Evolutionary conservation across 2,888 invertebrate species (phyloP).

Genomic region (Clusia tigrina): DNA sequence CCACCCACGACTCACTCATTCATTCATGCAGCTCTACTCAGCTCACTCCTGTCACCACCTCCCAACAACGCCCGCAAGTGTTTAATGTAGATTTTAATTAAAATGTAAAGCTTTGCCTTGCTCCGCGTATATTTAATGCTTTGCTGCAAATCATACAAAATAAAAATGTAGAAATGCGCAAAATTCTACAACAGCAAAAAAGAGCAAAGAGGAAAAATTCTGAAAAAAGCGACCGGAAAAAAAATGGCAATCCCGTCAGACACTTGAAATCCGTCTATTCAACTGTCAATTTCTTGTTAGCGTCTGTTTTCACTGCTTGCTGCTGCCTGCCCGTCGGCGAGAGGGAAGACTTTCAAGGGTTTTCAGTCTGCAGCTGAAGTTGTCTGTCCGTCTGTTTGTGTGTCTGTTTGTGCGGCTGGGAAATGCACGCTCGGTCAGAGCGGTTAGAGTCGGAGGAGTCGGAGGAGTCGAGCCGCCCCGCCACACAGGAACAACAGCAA

Average conservation of each 20-base stretch:
- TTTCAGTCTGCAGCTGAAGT: constrained; percentile 11
- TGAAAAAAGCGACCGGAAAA: background rate
- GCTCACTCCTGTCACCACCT: no score
- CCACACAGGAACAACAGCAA: constrained; percentile 5
- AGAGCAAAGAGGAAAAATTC: background rate
- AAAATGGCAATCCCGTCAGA: constrained; percentile 20
- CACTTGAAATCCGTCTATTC: constrained; percentile 37
- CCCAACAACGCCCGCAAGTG: background rate
- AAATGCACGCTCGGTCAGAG: background rate
- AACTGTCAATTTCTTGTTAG: constrained; percentile 49
- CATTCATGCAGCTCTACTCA: no score
- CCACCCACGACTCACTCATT: no score
- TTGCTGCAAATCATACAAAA: constrained; percentile 1
- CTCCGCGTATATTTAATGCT: constrained; percentile 14
- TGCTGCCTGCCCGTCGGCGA: background rate
- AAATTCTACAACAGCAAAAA: background rate
- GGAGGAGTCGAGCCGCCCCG: no score
- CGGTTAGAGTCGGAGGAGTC: no score
- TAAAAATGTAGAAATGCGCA: background rate
- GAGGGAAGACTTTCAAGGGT: background rate
- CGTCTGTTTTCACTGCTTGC: constrained; percentile 18
- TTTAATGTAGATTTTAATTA: constrained; percentile 18
- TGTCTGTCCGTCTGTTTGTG: background rate
- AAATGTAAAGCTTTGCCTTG: constrained; percentile 6
- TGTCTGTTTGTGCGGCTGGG: background rate